phyloP scores from a whole-genome alignment of 2,797 vertebrate genomes.

The Paguma larvata region DNA sequence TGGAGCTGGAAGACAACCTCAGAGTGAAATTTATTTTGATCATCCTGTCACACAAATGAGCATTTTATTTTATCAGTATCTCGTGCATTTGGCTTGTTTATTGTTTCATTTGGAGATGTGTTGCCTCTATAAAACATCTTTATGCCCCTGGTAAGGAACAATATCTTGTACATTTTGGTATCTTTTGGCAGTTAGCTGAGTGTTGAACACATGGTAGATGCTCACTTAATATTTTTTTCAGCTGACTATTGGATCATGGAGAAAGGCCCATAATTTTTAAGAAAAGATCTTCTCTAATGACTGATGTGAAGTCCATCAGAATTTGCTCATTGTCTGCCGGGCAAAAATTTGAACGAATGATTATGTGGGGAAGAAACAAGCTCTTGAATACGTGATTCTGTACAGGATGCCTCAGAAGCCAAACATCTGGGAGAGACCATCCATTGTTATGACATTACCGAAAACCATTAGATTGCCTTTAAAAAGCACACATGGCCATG shows the following conservation, averaged over 20 bases:
- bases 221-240: neutral
- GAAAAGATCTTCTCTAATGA: neutral
- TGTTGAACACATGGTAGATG: slow-evolving; percentile 25
- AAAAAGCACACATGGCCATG: neutral
- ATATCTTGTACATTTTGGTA: neutral
- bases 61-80: slow-evolving; percentile 53
- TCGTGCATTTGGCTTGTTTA: slow-evolving; percentile 18
- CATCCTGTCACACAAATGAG: slow-evolving; percentile 38
- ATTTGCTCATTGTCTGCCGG: neutral
- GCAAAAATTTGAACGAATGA: slow-evolving; percentile 15
- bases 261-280: neutral
- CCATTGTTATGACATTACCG: neutral
- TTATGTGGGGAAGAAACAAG: neutral
- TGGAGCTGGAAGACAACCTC: neutral
- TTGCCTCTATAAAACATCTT: slow-evolving; percentile 47
- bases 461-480: neutral
- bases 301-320: neutral
- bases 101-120: slow-evolving; percentile 45
- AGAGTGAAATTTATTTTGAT: slow-evolving; percentile 56
- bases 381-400: neutral
- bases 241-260: neutral
- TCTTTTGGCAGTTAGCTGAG: neutral
- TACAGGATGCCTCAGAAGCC: neutral
- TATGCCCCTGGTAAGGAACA: neutral
- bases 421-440: neutral